phyloP scores from a whole-genome alignment of 2,888 invertebrate genomes.

The Drosophila kambysellisi region DNA sequence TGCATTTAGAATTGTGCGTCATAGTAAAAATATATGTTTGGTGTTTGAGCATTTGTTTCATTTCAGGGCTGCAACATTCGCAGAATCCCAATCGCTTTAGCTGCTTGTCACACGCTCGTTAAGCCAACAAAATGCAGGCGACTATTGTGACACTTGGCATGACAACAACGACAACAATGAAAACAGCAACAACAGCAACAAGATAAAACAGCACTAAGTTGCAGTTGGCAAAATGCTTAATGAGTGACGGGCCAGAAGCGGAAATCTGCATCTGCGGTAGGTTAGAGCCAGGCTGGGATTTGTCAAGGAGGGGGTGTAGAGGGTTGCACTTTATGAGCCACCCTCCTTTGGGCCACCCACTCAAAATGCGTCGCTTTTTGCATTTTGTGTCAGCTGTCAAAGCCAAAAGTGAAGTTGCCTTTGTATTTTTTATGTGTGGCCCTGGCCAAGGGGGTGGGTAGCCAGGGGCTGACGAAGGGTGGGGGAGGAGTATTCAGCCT shows the following conservation, averaged over 20 bases:
- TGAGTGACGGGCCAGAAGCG: conserved; percentile 64
- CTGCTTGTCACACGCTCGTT: conserved; percentile 70
- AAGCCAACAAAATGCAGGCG: conserved; percentile 70
- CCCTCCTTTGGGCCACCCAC: conserved; percentile 47
- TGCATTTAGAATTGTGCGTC: conserved; percentile 9
- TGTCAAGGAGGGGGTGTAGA: conserved; percentile 9
- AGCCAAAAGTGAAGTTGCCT: conserved; percentile 70
- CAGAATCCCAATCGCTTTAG: conserved; percentile 57
- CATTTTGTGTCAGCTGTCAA: conserved; percentile 77
- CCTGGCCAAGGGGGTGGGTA: not conserved
- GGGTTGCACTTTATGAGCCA: conserved; percentile 29
- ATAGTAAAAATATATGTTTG: not conserved
- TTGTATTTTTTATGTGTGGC: conserved; percentile 61
- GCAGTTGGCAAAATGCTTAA: conserved; percentile 75
- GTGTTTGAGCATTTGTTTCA: conserved; percentile 37
- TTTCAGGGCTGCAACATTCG: conserved; percentile 52
- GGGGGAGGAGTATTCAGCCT: not conserved
- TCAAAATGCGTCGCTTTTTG: conserved; percentile 72
- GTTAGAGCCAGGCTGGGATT: conserved; percentile 52
- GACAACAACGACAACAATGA: conserved; percentile 55
- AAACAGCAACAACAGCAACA: conserved; percentile 31
- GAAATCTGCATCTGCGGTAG: conserved; percentile 71
- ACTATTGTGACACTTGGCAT: conserved; percentile 72
- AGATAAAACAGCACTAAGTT: conserved; percentile 57
- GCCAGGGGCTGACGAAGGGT: not conserved